A percentile compares a stretch with the other conserved stretches of the same genome.
Conservation (phyloP, 2,888 invertebrate species). For the Erebia ligea region DNA sequence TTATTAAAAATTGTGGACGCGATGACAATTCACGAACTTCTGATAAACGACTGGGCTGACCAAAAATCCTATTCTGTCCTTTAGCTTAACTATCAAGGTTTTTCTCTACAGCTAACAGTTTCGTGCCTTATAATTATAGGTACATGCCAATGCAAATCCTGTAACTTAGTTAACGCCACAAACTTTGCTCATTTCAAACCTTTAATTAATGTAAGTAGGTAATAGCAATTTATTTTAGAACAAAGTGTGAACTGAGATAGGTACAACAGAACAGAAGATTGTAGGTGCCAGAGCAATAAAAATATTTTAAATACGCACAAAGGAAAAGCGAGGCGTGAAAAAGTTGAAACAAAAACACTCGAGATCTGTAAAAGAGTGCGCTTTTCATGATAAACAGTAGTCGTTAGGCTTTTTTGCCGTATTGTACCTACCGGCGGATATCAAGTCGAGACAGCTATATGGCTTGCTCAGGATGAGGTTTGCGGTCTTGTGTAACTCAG, state of each 20-base stretch:
- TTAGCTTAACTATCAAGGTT: no score
- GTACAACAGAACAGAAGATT: conserved; percentile 4
- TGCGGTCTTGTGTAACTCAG: conserved; percentile 50
- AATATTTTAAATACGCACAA: conserved; percentile 39
- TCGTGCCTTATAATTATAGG: no score
- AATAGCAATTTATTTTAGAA: neutral
- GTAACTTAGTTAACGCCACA: neutral
- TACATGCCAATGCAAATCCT: no score
- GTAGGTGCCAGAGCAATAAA: conserved; percentile 34
- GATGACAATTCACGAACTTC: no score
- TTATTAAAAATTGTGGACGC: no score
- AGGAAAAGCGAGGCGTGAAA: conserved; percentile 38
- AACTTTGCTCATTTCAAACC: neutral
- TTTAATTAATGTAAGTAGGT: neutral
- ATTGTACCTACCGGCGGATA: conserved; percentile 34
- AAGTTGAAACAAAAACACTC: conserved; percentile 39
- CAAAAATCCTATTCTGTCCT: no score
- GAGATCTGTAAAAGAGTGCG: conserved; percentile 37
- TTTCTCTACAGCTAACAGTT: no score
- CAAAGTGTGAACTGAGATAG: conserved; percentile 11
- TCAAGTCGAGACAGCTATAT: conserved; percentile 37
- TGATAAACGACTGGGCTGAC: no score
- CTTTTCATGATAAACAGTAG: conserved; percentile 36
- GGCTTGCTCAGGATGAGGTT: conserved; percentile 51
- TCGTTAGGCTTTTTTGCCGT: conserved; percentile 34